A percentile compares a stretch with the other conserved stretches of the same genome.
These are phyloP conservation scores for Drosophila sproati DNA, from an alignment of 1,140 invertebrate species.

Conservation along the genomic window DNA sequence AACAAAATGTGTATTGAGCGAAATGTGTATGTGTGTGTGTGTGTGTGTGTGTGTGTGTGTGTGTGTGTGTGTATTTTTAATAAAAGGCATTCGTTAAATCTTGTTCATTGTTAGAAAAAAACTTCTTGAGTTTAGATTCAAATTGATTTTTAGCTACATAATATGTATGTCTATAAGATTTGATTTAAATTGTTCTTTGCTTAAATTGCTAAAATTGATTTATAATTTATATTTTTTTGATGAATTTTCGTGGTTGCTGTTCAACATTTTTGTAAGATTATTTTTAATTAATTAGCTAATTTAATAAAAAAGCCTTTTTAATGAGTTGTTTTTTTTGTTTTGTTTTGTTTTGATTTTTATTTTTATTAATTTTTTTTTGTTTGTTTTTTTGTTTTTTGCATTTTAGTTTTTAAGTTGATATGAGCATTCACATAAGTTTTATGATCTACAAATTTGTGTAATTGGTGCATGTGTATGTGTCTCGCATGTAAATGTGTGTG, in stretches of 20 bases:
- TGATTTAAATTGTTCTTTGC: constrained; percentile 73
- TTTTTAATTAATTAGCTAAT: constrained; percentile 65
- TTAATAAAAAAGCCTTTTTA: constrained; percentile 64
- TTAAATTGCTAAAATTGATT: constrained; percentile 54
- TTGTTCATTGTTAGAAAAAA: constrained; percentile 43
- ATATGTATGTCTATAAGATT: constrained; percentile 76
- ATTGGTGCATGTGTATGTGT: background rate
- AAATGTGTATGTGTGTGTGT: constrained; percentile 13
- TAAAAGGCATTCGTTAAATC: constrained; percentile 75
- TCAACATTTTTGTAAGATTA: constrained; percentile 42
- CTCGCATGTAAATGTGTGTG: constrained; percentile 1
- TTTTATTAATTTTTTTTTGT: constrained; percentile 19
- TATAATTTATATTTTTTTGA: constrained; percentile 33
- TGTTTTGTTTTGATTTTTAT: constrained; percentile 6
- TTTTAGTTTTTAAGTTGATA: constrained; percentile 61
- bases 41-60: constrained; percentile 14
- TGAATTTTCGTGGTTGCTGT: constrained; percentile 41
- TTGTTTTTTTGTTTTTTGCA: constrained; percentile 4
- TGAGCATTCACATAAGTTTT: constrained; percentile 75
- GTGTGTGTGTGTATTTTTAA: constrained; percentile 39
- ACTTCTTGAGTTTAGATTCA: constrained; percentile 40
- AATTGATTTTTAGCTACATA: constrained; percentile 73
- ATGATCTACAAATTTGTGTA: constrained; percentile 15
- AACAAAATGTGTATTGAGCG: constrained; percentile 41
- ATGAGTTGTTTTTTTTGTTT: constrained; percentile 19